Percentiles rank a stretch among this genome's conserved stretches.
Conservation (phyloP, 2,888 invertebrate genomes). For the Amblyjoppa fuscipennis region DNA sequence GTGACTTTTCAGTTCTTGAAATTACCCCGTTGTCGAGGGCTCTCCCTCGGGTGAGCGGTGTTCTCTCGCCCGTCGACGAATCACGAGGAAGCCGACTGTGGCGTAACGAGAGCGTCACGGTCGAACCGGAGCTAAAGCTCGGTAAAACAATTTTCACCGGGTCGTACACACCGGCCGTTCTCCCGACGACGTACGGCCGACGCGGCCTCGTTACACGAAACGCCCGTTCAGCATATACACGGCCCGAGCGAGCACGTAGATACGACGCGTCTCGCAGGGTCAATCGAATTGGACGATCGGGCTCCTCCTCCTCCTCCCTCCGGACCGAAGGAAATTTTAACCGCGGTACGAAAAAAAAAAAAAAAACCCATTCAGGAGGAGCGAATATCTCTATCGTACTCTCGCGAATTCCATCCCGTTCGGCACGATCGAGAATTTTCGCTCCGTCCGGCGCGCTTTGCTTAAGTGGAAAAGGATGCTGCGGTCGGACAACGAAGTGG, state of each 20-base stretch:
- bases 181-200: constrained; percentile 41
- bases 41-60: too few species aligned
- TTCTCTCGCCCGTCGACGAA: too few species aligned
- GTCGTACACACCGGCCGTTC: neutral
- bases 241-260: constrained; percentile 12
- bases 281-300: constrained; percentile 61
- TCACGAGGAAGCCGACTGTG: constrained; percentile 5
- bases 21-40: too few species aligned
- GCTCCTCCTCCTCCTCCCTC: neutral
- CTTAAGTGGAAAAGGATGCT: constrained; percentile 63
- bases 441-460: constrained; percentile 32
- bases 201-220: constrained; percentile 53
- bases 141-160: constrained; percentile 3
- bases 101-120: constrained; percentile 47
- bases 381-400: constrained; percentile 49
- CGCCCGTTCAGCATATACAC: constrained; percentile 23
- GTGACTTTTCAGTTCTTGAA: too few species aligned
- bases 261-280: constrained; percentile 63
- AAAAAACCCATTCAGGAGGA: constrained; percentile 8
- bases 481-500: constrained; percentile 47
- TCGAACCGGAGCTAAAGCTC: constrained; percentile 35
- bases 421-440: neutral
- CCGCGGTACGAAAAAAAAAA: constrained; percentile 29
- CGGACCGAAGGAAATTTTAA: constrained; percentile 22
- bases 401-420: constrained; percentile 14